phyloP scores from a whole-genome alignment of 2,888 invertebrate species.

The Drosophila mercatorum region DNA sequence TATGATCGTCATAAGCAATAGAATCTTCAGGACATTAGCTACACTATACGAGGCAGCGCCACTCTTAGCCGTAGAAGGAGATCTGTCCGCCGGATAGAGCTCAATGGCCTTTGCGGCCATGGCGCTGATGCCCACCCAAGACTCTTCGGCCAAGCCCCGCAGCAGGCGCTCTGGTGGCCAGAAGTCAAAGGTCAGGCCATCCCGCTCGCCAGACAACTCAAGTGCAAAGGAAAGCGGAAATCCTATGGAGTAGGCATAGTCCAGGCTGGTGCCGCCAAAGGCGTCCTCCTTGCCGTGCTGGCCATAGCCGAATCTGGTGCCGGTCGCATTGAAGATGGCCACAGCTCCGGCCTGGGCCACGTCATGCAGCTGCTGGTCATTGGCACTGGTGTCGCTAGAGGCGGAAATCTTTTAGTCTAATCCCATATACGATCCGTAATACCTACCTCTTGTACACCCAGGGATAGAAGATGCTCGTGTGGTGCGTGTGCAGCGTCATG shows the following conservation, averaged over 20 bases:
- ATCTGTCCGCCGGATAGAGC: slow-evolving; percentile 46
- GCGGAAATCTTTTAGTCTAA: background rate
- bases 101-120: slow-evolving; percentile 76
- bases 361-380: slow-evolving; percentile 17
- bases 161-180: slow-evolving; percentile 86
- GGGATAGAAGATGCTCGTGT: slow-evolving; percentile 87
- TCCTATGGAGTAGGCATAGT: slow-evolving; percentile 87
- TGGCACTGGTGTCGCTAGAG: slow-evolving; percentile 20
- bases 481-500: slow-evolving; percentile 89
- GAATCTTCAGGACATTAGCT: slow-evolving; percentile 10
- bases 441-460: slow-evolving; percentile 86
- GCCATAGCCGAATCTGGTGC: slow-evolving; percentile 81
- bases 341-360: slow-evolving; percentile 34
- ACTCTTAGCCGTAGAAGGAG: background rate
- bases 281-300: slow-evolving; percentile 80
- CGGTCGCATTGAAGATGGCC: slow-evolving; percentile 51
- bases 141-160: slow-evolving; percentile 86
- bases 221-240: slow-evolving; percentile 87
- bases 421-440: no score
- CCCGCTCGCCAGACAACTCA: slow-evolving; percentile 87
- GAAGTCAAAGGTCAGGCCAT: slow-evolving; percentile 84
- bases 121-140: slow-evolving; percentile 85
- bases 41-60: background rate
- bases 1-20: slow-evolving; percentile 10
- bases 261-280: slow-evolving; percentile 88